Conservation (phyloP, 2,113 vertebrate genomes). For the Caranx ignobilis region DNA sequence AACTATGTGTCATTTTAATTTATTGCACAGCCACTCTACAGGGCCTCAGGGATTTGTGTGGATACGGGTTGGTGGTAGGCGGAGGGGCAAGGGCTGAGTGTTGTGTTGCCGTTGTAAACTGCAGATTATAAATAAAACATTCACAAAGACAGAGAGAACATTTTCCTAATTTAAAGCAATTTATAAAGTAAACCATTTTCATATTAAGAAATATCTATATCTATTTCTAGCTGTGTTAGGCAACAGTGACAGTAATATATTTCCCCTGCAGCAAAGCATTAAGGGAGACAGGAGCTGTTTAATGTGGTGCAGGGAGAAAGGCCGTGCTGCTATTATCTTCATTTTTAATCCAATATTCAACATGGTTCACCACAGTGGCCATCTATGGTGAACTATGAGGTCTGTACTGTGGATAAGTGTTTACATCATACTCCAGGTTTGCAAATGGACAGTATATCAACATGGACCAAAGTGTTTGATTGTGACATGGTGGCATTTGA, state of each 20-base stretch:
- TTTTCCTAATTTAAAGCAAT: too few species aligned
- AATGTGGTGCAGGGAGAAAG: not conserved
- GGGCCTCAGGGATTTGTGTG: too few species aligned
- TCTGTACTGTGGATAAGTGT: conserved; percentile 39
- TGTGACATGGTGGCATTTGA: too few species aligned
- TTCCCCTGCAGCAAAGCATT: conserved; percentile 1
- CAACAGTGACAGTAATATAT: not conserved
- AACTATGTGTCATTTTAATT: too few species aligned
- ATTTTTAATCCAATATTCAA: not conserved
- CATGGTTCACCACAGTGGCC: not conserved
- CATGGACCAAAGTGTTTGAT: too few species aligned
- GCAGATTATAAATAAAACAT: not conserved
- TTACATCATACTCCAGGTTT: conserved; percentile 28
- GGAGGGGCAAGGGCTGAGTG: too few species aligned
- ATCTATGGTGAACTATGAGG: not conserved
- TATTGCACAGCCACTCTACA: too few species aligned
- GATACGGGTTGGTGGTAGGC: too few species aligned
- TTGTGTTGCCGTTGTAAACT: too few species aligned
- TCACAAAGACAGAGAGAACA: not conserved
- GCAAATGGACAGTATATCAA: conserved; percentile 17
- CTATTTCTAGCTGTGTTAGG: not conserved
- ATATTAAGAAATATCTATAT: not conserved
- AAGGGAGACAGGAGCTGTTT: not conserved
- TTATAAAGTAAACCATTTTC: not conserved
- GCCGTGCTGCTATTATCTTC: not conserved